phyloP scores from a whole-genome alignment of 37 sponge, comb jelly and placozoan genomes.

The Eunapius fragilis region DNA sequence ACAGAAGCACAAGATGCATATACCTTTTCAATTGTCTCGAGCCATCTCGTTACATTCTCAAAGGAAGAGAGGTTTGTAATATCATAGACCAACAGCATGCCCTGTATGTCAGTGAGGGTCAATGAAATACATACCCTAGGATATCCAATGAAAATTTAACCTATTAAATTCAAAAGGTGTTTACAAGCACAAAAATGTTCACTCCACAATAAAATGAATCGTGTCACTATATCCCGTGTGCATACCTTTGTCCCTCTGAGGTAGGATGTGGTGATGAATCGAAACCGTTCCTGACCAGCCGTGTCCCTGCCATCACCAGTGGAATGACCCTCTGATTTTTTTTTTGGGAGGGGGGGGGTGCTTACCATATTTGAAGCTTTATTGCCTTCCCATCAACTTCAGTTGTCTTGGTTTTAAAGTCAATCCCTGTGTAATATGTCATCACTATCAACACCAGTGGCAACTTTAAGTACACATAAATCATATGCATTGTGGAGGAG shows the following conservation, averaged over 20 bases:
- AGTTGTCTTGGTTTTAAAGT: conserved; percentile 82
- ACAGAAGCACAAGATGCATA: neutral
- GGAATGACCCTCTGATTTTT: neutral
- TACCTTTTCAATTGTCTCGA: conserved; percentile 78
- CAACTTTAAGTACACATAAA: too few species aligned
- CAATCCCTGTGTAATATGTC: conserved; percentile 34
- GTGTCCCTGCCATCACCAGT: conserved; percentile 64
- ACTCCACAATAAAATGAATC: too few species aligned
- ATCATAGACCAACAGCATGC: conserved; percentile 85
- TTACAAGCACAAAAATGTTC: too few species aligned
- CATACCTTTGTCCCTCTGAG: conserved; percentile 88
- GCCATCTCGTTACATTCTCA: conserved; percentile 82
- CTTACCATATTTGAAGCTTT: conserved; percentile 79
- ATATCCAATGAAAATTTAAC: too few species aligned
- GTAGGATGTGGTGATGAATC: conserved; percentile 85
- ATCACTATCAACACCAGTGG: too few species aligned
- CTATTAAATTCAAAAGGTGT: too few species aligned
- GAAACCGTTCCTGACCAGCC: conserved; percentile 88
- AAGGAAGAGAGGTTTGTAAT: conserved; percentile 71
- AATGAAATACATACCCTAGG: too few species aligned
- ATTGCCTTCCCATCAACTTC: conserved; percentile 70
- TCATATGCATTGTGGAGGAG: too few species aligned
- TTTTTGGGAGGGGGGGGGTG: neutral
- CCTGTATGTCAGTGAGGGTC: conserved; percentile 17
- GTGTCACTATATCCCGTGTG: too few species aligned